Conservation (phyloP, 2,113 vertebrate species). For the Uria lomvia region DNA sequence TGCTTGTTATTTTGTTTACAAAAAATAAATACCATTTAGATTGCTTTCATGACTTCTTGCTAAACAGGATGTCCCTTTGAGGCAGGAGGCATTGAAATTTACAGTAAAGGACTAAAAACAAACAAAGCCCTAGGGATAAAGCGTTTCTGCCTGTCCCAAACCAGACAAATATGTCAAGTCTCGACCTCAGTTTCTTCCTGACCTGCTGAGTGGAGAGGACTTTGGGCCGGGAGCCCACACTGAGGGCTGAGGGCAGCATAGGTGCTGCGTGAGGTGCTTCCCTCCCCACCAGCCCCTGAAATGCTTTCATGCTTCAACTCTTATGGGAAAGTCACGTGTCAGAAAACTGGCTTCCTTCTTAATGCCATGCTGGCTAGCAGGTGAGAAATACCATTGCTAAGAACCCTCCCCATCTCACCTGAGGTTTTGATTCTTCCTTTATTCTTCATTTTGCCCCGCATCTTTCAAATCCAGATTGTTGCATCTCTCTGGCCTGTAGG, state of each 20-base stretch:
- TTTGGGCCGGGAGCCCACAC: not conserved
- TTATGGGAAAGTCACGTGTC: not conserved
- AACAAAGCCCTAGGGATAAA: slow-evolving; percentile 16
- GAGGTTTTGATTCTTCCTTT: not conserved
- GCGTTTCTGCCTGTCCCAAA: slow-evolving; percentile 6
- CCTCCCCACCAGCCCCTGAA: not conserved
- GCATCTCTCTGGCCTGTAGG: not conserved
- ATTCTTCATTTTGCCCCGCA: not conserved
- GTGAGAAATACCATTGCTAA: not conserved
- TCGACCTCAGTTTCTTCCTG: not conserved
- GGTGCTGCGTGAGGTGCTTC: not conserved
- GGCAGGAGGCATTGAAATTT: slow-evolving; percentile 11
- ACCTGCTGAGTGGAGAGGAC: not conserved
- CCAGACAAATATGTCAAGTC: not conserved
- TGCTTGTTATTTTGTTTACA: slow-evolving; percentile 50
- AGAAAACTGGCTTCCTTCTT: not conserved
- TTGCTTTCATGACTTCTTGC: slow-evolving; percentile 38
- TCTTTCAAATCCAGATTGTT: not conserved
- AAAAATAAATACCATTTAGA: not conserved
- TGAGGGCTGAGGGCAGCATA: not conserved
- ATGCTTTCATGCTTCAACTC: not conserved
- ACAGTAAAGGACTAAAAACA: slow-evolving; percentile 24
- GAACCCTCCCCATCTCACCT: not conserved
- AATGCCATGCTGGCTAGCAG: not conserved
- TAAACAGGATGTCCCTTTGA: slow-evolving; percentile 49